These are phyloP conservation scores for Ochropleura plecta DNA, from an alignment of 2,888 invertebrate genomes.

Conservation along the genomic window DNA sequence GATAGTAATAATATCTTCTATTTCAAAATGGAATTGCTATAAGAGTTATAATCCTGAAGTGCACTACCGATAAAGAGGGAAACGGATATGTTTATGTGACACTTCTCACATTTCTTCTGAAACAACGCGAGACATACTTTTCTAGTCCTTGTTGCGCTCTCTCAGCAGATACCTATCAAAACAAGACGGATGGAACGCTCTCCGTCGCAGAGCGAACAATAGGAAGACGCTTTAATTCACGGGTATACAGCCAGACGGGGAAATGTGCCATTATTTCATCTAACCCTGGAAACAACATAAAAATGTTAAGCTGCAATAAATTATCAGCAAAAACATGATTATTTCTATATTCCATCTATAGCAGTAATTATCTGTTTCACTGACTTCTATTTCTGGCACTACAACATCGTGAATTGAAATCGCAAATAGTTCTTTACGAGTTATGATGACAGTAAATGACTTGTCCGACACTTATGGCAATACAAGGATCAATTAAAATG, in stretches of 20 bases:
- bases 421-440: slow-evolving; percentile 58
- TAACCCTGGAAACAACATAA: slow-evolving; percentile 51
- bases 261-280: slow-evolving; percentile 68
- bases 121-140: slow-evolving; percentile 52
- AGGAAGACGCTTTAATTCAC: slow-evolving; percentile 74
- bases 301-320: slow-evolving; percentile 59
- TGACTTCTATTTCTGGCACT: slow-evolving; percentile 51
- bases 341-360: slow-evolving; percentile 42
- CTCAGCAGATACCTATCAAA: slow-evolving; percentile 80
- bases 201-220: slow-evolving; percentile 73
- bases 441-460: slow-evolving; percentile 66
- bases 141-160: slow-evolving; percentile 69
- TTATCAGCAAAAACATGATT: slow-evolving; percentile 48
- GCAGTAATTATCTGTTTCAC: slow-evolving; percentile 56
- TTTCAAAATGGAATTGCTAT: slow-evolving; percentile 4
- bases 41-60: neutral
- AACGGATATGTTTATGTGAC: slow-evolving; percentile 49
- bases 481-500: slow-evolving; percentile 62
- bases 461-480: slow-evolving; percentile 63
- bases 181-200: slow-evolving; percentile 78
- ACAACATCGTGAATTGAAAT: slow-evolving; percentile 53
- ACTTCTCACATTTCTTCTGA: slow-evolving; percentile 61
- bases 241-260: slow-evolving; percentile 65
- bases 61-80: slow-evolving; percentile 27
- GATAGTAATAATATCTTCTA: neutral